Percentiles rank a stretch among this genome's conserved stretches.
phyloP scores from a whole-genome alignment of 2,888 invertebrate species.

The Sinohyriopsis cumingii region DNA sequence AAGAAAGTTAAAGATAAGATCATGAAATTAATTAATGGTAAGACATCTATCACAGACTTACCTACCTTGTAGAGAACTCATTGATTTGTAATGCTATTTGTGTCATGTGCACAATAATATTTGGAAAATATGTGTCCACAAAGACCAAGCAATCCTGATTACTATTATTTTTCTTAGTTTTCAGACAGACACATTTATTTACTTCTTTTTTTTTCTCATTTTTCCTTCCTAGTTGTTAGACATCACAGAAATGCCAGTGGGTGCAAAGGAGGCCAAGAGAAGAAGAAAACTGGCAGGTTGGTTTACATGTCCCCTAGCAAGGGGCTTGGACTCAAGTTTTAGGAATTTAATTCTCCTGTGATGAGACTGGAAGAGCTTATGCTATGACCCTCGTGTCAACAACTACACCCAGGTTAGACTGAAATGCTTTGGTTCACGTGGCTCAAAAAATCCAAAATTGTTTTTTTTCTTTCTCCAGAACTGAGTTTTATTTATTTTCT shows the following conservation, averaged over 20 bases:
- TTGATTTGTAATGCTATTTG: too few species aligned
- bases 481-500: too few species aligned
- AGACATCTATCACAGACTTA: too few species aligned
- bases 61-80: too few species aligned
- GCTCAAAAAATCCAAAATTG: too few species aligned
- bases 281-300: constrained; percentile 81
- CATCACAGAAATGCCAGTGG: constrained; percentile 92
- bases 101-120: too few species aligned
- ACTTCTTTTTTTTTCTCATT: constrained; percentile 11
- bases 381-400: neutral
- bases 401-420: neutral
- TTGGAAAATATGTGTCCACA: too few species aligned
- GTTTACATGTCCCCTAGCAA: constrained; percentile 8
- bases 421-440: neutral
- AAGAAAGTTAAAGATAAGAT: too few species aligned
- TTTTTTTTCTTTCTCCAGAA: too few species aligned
- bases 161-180: neutral
- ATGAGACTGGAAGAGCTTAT: neutral
- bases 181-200: neutral
- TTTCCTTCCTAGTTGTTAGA: constrained; percentile 79
- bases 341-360: neutral
- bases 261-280: constrained; percentile 86
- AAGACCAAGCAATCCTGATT: neutral
- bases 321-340: constrained; percentile 1
- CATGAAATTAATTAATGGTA: too few species aligned